Conservation (phyloP, 2,888 invertebrate genomes). For the Pimpla rufipes region DNA sequence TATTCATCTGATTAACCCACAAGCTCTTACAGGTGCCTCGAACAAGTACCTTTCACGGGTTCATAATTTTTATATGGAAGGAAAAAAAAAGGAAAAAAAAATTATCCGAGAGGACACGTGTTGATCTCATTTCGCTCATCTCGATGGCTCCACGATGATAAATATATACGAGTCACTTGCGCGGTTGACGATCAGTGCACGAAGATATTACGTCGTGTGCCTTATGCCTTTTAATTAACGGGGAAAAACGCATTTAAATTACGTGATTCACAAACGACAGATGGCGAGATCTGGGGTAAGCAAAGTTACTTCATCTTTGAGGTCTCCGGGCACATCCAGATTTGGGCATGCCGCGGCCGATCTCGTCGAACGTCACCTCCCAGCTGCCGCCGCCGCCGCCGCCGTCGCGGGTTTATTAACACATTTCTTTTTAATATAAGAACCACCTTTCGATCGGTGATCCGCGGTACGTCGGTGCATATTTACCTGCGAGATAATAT, state of each 20-base stretch:
- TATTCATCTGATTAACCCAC: not conserved
- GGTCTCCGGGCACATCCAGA: not conserved
- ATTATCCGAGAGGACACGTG: not conserved
- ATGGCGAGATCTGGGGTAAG: not conserved
- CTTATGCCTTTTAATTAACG: not conserved
- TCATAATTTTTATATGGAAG: not conserved
- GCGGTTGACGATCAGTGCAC: not conserved
- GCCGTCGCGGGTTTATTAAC: not conserved
- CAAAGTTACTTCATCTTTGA: not conserved
- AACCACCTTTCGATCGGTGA: not conserved
- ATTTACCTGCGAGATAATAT: not conserved
- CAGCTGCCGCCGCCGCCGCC: not conserved
- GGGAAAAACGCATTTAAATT: not conserved
- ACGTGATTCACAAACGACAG: not conserved
- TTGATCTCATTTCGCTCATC: conserved; percentile 12
- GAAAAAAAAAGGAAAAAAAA: not conserved
- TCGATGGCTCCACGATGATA: no score
- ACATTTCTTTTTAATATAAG: not conserved
- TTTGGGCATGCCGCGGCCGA: conserved; percentile 4
- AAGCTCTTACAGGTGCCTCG: not conserved
- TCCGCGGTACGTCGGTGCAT: not conserved
- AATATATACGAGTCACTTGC: no score
- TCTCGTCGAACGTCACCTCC: not conserved
- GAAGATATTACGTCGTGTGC: not conserved
- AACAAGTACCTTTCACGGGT: not conserved